These are phyloP conservation scores for Columbina picui DNA, from an alignment of 2,113 vertebrate species.

Conservation along the genomic window DNA sequence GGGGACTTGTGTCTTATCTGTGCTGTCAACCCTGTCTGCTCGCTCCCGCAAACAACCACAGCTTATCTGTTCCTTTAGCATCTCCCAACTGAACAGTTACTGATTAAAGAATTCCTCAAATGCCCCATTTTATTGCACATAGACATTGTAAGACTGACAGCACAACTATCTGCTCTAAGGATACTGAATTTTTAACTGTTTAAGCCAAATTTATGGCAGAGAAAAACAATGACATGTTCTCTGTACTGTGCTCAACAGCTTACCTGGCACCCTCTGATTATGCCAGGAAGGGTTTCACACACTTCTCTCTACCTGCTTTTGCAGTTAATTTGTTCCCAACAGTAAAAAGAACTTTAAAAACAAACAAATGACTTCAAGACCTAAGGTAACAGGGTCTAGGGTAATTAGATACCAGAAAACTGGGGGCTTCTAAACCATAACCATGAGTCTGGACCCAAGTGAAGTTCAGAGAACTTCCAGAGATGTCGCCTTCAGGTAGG, in stretches of 20 bases:
- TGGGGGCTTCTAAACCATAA: neutral
- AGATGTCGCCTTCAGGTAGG: neutral
- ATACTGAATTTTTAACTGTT: neutral
- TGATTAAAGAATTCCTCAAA: neutral
- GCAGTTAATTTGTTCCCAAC: neutral
- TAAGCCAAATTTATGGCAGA: neutral
- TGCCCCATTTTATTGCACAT: neutral
- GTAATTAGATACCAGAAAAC: neutral
- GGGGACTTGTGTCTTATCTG: neutral
- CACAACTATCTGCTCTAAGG: neutral
- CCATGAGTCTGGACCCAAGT: neutral
- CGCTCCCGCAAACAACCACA: neutral
- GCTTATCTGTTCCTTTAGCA: neutral
- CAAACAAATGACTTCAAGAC: neutral
- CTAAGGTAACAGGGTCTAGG: neutral
- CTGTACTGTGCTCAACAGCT: neutral
- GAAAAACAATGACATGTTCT: neutral
- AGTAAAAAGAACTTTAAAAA: neutral
- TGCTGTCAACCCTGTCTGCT: neutral
- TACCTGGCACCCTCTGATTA: neutral
- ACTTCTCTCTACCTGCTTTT: neutral
- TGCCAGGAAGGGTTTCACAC: neutral
- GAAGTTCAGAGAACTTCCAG: neutral
- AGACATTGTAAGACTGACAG: neutral
- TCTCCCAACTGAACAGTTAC: neutral